Percentiles rank a stretch among this genome's conserved stretches.
phyloP scores from a whole-genome alignment of 2,797 vertebrate species.

The Gymnopithys bicolor region DNA sequence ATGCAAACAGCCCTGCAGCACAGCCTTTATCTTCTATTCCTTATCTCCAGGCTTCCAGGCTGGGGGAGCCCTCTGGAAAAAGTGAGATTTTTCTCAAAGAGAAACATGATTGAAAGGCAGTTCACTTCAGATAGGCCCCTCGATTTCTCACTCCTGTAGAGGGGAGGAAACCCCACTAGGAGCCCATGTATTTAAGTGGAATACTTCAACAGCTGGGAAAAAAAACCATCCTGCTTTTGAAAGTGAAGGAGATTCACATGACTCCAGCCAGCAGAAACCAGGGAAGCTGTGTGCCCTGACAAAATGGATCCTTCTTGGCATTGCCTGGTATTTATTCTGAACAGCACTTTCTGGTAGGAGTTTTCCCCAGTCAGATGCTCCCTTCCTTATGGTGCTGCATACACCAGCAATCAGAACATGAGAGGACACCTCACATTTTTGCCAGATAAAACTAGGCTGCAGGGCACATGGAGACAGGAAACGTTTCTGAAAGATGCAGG shows the following conservation, averaged over 20 bases:
- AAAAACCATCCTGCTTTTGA: not conserved
- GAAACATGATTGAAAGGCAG: not conserved
- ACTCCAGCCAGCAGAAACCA: not conserved
- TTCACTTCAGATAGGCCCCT: constrained; percentile 38
- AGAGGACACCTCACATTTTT: not conserved
- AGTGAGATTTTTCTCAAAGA: constrained; percentile 60
- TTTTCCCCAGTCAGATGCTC: not conserved
- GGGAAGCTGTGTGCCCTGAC: not conserved
- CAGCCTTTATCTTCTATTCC: constrained; percentile 43
- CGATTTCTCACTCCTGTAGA: constrained; percentile 12
- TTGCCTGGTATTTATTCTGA: not conserved
- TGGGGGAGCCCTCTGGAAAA: constrained; percentile 63
- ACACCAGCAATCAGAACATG: accelerated
- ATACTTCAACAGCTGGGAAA: not conserved
- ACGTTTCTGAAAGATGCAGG: not conserved
- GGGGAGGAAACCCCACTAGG: not conserved
- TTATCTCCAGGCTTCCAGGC: constrained; percentile 71
- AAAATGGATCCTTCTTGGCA: not conserved
- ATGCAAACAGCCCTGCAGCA: constrained; percentile 46
- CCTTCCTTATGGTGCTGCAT: not conserved
- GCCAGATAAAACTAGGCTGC: not conserved
- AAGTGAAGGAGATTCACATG: not conserved
- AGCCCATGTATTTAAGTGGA: not conserved
- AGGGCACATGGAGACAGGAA: not conserved
- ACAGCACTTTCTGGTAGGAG: not conserved